phyloP scores from a whole-genome alignment of 2,797 vertebrate genomes.

The Myoxocephalus aenaeus region DNA sequence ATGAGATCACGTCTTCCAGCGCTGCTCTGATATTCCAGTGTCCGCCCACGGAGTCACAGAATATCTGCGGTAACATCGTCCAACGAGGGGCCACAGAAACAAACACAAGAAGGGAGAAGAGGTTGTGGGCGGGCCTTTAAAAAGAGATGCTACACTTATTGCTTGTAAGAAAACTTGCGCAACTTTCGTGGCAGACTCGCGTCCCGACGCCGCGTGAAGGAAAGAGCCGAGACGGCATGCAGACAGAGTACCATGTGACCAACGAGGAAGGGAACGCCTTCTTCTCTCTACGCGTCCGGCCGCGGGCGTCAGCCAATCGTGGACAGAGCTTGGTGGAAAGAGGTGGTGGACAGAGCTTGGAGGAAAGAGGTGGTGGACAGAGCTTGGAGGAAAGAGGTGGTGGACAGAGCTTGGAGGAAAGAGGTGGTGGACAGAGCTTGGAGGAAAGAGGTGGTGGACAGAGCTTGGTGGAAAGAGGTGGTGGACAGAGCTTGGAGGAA shows the following conservation, averaged over 20 bases:
- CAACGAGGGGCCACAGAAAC: neutral
- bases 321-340: constrained; percentile 84
- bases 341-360: constrained; percentile 82
- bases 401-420: too few species aligned
- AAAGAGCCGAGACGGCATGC: constrained; percentile 77
- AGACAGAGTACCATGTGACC: constrained; percentile 80
- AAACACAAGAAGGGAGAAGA: constrained; percentile 4
- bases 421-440: too few species aligned
- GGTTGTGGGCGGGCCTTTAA: constrained; percentile 72
- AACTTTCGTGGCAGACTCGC: constrained; percentile 85
- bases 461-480: too few species aligned
- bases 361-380: too few species aligned
- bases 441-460: too few species aligned
- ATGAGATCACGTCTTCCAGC: constrained; percentile 55
- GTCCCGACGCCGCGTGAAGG: constrained; percentile 73
- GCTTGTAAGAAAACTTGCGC: constrained; percentile 84
- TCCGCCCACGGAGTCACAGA: constrained; percentile 39
- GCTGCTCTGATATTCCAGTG: constrained; percentile 58
- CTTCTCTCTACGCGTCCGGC: constrained; percentile 86
- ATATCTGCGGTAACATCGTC: constrained; percentile 26
- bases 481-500: too few species aligned
- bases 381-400: too few species aligned
- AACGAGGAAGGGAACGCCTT: constrained; percentile 56
- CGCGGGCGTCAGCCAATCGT: constrained; percentile 70
- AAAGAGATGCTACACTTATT: constrained; percentile 92